Base-by-base conservation (phyloP, 2,888 invertebrate species). In the Crematogaster levior region DNA sequence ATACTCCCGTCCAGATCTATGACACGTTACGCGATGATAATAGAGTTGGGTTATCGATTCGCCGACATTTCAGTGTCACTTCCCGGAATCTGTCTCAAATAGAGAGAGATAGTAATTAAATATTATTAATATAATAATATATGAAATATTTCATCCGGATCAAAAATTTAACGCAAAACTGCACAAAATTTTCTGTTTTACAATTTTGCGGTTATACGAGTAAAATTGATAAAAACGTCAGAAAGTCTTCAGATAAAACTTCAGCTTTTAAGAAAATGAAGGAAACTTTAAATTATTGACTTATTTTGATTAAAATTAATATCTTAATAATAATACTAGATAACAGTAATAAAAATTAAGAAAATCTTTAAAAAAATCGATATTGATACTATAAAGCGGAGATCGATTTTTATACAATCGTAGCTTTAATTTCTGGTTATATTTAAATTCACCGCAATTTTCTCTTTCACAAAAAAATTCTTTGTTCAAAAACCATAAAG, bases 1-100 rank as follows among this genome's bases (percentile, higher is more conserved):
- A 84, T 82, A 82, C 77, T 84, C 82, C 74, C 82, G 66, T 75
- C 81, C 68, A 75, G 75, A 70, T 66, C 66, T n/a, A 34, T 21
- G 58, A 18, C 63, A 24, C 15, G 30, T 56, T 48, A 40, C 18
- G 63, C 79, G 81, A 81, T 70, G 24, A 24, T 68, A 79, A 68
- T 68, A 43, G 34, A 77, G 18, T 58, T 68, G 68, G n/a, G 10
- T 56, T 68, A 68, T 66, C 43, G 43, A 68, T 56, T 68, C 56
- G 43, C 43, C 21, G 43, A 77, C 56, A 27, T 56, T 66, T 56
- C 27, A 18, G 40, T 21, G 30, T 30, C 30, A 40, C 43, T 58
- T 30, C 30, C 15, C n/a, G 12, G 1, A 0, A 46, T 37, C 15
- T 30, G 24, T 63, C 48, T 61, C 63, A 12, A 51, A 34, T 37